Evolutionary conservation across 1,140 invertebrate species (phyloP), one percentile per base, ranked within the genome.

Genomic region (Lepidurus couesii): DNA sequence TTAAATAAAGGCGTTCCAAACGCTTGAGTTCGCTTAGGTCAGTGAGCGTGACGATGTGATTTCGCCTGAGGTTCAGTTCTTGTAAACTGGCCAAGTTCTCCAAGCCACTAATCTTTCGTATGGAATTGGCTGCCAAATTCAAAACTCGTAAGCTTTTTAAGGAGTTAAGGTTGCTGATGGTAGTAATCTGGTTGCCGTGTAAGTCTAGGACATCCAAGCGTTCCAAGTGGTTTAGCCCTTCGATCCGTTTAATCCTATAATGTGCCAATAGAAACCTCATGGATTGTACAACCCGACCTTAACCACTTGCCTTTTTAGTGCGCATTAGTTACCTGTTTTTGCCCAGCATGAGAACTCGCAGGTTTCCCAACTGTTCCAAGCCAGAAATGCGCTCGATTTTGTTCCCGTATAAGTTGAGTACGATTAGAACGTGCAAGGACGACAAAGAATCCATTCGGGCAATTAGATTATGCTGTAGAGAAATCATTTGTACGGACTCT

Each of bases 371-470:
- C 44, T n/a, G 44, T 9, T 80, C 79, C 11, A 80, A 77, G 21
- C 79, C 79, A 8, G 53, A 73, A 44, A 80, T 80, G 44, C 74
- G 53, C 73, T 80, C 79, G 24, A 80, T 80, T 77, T 80, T 80
- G 79, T 80, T 80, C 44, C 77, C 79, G 73, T 80, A 80, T 10
- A 80, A 45, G 73, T 80, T 80, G 9, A 80, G 79, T 26, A 80
- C 79, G 44, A 74, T 44, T 53, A 80, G 79, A 42, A 34, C 44
- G 34, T 44, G 75, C 13, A 80, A 77, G 73, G 26, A 53, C 21
- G 79, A 42, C 43, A 80, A 16, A 9, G 79, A 80, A 75, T 80
- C 79, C 42, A 80, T 80, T 45, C 76, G 75, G 42, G 65, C 65
- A 24, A 80, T 80, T 73, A 80, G 75, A 74, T 80, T 80, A 76